Base-by-base conservation (phyloP, 1,140 invertebrate species). In the Meloidogyne floridensis region DNA sequence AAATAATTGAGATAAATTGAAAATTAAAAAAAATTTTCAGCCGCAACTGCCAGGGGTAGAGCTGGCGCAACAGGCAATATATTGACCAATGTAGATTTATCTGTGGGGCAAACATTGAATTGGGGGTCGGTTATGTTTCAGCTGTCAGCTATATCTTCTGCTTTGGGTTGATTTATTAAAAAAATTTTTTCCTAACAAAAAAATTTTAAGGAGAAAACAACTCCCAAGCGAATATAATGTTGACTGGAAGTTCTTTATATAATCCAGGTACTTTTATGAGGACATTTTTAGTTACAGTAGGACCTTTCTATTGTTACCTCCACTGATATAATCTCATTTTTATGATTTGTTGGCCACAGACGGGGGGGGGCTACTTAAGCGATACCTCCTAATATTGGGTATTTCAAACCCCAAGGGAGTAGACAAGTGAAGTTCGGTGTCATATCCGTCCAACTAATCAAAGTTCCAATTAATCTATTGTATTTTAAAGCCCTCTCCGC, bases 61-160 rank as follows among this genome's bases (percentile, higher is more conserved):
- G 65, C 53, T 15, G 77, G 77, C 0, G 77, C 77, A 43, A 79
- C 77, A 15, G 77, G 77, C 77, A 79, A 79, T 47, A 69, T 65
- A 51, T 20, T 51, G 15, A 69, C 20, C 10, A 20, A 10, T 20
- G 18, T 72, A 1, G 51, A 71, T 11, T 6, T 69, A 1, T 65
- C 56, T 0, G 51, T 42, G n/a, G 53, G 20, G 0, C 65, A 79
- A 18, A 4, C 18, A 51, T 51, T 79, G 20, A 54, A 54, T 43
- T 79, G 77, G 77, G 72, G 65, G 13, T 53, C 43, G 5, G 72
- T 79, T 11, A 65, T 79, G 20, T 69, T 32, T 51, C 7, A 72
- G 53, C 65, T 79, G 8, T 79, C 20, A 47, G 77, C 65, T n/a
- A 32, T 79, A 32, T 79, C 77, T 43, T 47, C 72, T 10, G 54